Evolutionary conservation across 2,888 invertebrate genomes (phyloP).

Genomic region (Siphonodentalium dalli): DNA sequence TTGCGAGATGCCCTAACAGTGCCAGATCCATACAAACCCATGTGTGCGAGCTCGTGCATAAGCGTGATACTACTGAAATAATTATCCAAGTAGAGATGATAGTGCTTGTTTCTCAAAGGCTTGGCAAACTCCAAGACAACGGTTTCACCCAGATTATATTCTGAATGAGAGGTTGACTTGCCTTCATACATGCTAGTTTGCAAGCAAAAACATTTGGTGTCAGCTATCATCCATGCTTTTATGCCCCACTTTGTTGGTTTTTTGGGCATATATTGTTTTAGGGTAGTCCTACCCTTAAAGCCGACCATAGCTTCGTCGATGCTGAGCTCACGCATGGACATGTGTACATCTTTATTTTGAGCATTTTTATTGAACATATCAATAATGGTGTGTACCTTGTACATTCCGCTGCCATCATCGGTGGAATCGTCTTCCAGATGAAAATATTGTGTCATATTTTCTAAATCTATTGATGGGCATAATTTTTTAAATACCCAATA

Average conservation of each 20-base stretch:
- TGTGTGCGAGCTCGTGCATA: neutral
- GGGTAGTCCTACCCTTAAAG: constrained; percentile 16
- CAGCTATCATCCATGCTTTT: constrained; percentile 20
- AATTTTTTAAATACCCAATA: too few relatives aligned
- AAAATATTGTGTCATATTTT: too few relatives aligned
- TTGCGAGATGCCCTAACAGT: constrained; percentile 17
- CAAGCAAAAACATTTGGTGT: constrained; percentile 11
- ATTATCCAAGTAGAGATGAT: constrained; percentile 16
- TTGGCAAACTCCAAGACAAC: constrained; percentile 20
- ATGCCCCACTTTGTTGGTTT: constrained; percentile 26
- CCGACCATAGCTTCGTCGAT: constrained; percentile 25
- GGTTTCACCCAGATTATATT: constrained; percentile 7
- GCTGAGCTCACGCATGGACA: constrained; percentile 6
- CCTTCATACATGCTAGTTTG: constrained; percentile 16
- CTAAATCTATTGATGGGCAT: too few relatives aligned
- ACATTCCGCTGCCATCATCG: too few relatives aligned
- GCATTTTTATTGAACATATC: too few relatives aligned
- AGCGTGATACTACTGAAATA: constrained; percentile 16
- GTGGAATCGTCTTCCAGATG: too few relatives aligned
- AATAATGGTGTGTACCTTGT: too few relatives aligned
- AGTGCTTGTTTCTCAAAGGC: neutral
- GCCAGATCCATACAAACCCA: constrained; percentile 13
- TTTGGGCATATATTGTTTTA: constrained; percentile 16
- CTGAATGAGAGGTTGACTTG: neutral
- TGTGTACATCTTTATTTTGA: too few relatives aligned